Conservation (phyloP, 1,140 invertebrate genomes). For the Listronotus oregonensis region DNA sequence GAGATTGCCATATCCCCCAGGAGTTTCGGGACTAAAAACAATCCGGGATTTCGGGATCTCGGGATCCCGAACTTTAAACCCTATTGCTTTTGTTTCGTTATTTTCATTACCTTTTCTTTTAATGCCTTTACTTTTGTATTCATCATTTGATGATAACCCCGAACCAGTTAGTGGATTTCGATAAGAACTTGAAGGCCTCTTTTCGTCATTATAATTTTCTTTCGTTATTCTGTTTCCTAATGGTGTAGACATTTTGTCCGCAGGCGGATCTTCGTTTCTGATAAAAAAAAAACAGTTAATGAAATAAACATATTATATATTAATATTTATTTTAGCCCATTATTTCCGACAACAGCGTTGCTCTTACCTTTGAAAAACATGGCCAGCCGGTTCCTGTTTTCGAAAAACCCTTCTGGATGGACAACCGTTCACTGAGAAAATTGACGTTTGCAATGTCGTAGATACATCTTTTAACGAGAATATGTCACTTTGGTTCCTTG, state of each 20-base stretch:
- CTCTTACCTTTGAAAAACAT: constrained; percentile 40
- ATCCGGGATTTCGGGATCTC: too few relatives aligned
- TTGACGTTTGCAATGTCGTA: constrained; percentile 26
- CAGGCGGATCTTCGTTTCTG: constrained; percentile 34
- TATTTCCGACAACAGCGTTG: too few relatives aligned
- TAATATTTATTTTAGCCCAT: neutral
- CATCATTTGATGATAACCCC: constrained; percentile 47
- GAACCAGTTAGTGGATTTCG: constrained; percentile 50
- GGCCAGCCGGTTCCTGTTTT: constrained; percentile 36
- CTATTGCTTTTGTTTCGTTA: too few relatives aligned
- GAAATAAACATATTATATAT: neutral
- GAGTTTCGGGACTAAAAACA: too few relatives aligned
- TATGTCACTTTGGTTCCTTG: constrained; percentile 42
- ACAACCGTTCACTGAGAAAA: constrained; percentile 41
- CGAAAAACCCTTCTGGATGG: constrained; percentile 39
- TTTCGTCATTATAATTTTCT: constrained; percentile 40
- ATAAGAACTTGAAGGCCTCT: constrained; percentile 31
- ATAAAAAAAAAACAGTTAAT: neutral
- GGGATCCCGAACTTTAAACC: too few relatives aligned
- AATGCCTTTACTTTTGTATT: constrained; percentile 43
- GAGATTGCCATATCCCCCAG: too few relatives aligned
- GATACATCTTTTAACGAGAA: constrained; percentile 38
- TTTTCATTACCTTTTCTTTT: constrained; percentile 45
- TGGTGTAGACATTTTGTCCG: constrained; percentile 20
- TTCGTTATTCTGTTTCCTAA: constrained; percentile 28